Base-by-base conservation (phyloP, 2,113 vertebrate genomes). In the Elephantulus edwardii region DNA sequence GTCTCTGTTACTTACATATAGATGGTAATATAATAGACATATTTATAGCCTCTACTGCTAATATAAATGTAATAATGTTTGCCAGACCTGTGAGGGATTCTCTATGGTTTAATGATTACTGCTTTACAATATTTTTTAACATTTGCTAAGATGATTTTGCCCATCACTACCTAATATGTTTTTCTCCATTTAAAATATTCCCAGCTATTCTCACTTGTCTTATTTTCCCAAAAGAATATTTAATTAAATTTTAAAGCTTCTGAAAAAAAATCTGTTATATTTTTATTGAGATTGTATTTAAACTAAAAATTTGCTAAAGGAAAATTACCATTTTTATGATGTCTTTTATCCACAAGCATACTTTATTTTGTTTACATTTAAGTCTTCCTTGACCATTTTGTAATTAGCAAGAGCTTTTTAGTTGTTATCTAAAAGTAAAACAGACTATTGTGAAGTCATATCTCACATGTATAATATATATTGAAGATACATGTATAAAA, bases 121-220 rank as follows among this genome's bases (percentile, higher is more conserved):
- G 56, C 56, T 89, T 89, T 89, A 75, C 54, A 74, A 80, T 56
- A 24, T 82, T 28, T n/a, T n/a, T 40, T 74, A 81, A 78, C 28
- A 54, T 54, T 89, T 84, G 38, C 3, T 92, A 38, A 16, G 9
- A 10, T 56, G n/a, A n/a, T 89, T 48, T 71, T 8, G 3, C 10
- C 38, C 28, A 11, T 40, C 70, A 66, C 33, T 9, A 17, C 35
- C 33, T 7, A 68, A 35, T 68, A 7, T 54, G 16, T 22, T 74
- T 87, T 81, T 64, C 42, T 76, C 48, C 24, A 58, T 74, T 89
- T 30, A 28, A 30, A 35, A 60, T 68, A 76, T 86, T 68, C 28
- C 14, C 71, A 19, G 33, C 6, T 77, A 71, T 77, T 82, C 60
- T 82, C 52, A 50, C 35, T 60, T 77, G 2, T 62, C 6, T 80